Conservation (phyloP, 2,888 invertebrate genomes). For the Dichetophora obliterata region DNA sequence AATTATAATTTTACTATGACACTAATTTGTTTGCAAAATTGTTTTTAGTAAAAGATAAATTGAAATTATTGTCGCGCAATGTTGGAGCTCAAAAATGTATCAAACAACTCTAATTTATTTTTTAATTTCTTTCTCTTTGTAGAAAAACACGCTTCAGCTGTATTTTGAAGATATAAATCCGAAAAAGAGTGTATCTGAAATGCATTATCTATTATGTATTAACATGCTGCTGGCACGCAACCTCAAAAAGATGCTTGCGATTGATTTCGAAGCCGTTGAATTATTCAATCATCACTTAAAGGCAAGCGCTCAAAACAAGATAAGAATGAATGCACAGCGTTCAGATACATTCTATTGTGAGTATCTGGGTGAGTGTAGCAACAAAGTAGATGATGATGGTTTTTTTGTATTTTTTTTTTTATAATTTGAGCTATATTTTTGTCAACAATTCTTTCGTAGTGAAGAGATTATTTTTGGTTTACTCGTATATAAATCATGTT, state of each 20-base stretch:
- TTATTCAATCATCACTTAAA: constrained; percentile 1
- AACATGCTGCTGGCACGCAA: too few species aligned
- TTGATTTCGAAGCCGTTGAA: neutral
- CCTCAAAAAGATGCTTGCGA: neutral
- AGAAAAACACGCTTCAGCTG: too few species aligned
- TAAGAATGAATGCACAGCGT: neutral
- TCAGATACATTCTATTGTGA: neutral
- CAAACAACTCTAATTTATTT: too few species aligned
- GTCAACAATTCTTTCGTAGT: neutral
- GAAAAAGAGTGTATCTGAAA: too few species aligned
- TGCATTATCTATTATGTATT: too few species aligned
- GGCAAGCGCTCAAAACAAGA: neutral
- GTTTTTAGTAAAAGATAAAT: too few species aligned
- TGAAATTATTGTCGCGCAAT: too few species aligned
- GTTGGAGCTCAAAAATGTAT: too few species aligned
- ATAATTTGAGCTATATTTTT: neutral
- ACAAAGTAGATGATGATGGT: neutral
- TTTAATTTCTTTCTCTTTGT: too few species aligned
- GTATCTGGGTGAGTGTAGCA: neutral
- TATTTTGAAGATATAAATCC: too few species aligned
- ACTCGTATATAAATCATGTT: neutral
- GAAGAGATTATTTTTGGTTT: neutral
- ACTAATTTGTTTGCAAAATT: too few species aligned
- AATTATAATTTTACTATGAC: too few species aligned
- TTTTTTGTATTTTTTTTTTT: neutral